phyloP scores from a whole-genome alignment of 2,888 invertebrate genomes.

The Netelia melanura region DNA sequence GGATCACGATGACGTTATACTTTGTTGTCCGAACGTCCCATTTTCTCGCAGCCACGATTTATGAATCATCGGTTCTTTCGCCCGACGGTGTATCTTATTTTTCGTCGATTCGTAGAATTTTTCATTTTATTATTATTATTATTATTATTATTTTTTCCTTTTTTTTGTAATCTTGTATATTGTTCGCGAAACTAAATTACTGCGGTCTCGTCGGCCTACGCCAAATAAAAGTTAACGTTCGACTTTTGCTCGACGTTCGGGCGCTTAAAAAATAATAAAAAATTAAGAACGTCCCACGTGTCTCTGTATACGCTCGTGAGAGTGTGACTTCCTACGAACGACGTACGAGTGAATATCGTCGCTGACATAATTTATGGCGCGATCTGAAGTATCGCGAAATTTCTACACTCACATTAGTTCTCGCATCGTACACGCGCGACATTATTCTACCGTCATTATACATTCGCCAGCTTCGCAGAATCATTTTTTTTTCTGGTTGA shows the following conservation, averaged over 20 bases:
- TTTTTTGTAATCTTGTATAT: slow-evolving; percentile 2
- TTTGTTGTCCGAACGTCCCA: background rate
- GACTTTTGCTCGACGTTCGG: background rate
- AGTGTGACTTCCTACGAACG: background rate
- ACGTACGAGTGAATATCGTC: background rate
- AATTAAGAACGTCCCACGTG: slow-evolving; percentile 41
- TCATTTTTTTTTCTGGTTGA: background rate
- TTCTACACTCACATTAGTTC: background rate
- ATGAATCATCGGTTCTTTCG: slow-evolving; percentile 43
- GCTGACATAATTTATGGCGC: background rate
- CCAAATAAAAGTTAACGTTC: slow-evolving; percentile 42
- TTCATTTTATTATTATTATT: background rate
- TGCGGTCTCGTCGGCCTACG: slow-evolving; percentile 28
- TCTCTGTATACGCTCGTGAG: background rate
- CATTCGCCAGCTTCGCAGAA: background rate
- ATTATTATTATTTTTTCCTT: slow-evolving; percentile 1
- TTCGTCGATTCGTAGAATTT: slow-evolving; percentile 1
- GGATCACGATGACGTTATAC: slow-evolving; percentile 39
- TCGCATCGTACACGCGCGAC: background rate
- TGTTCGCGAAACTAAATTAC: slow-evolving; percentile 14
- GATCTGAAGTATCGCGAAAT: background rate
- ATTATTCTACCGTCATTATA: no score
- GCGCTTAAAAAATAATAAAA: slow-evolving; percentile 12
- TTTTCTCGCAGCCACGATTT: slow-evolving; percentile 26
- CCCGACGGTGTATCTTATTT: background rate